A percentile compares a stretch with the other conserved stretches of the same genome.
Conservation (phyloP, 2,113 vertebrate species). For the Crotalus horridus region DNA sequence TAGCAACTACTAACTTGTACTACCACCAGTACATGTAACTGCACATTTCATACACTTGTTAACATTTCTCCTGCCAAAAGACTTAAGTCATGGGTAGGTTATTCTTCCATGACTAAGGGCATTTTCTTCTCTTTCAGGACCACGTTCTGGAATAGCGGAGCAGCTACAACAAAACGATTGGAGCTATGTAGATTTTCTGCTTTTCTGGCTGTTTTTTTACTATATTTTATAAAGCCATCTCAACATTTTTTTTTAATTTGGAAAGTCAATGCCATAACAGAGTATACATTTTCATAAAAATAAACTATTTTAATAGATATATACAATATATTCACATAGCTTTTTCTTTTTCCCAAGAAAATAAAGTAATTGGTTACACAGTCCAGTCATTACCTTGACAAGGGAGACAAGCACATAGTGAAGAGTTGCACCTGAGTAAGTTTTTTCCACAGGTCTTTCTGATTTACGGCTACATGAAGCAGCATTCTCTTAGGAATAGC, state of each 20-base stretch:
- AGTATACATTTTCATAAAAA: slow-evolving; percentile 67
- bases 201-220: neutral
- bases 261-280: slow-evolving; percentile 34
- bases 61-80: neutral
- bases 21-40: neutral
- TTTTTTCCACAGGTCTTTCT: slow-evolving; percentile 55
- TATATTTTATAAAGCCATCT: neutral
- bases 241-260: slow-evolving; percentile 1
- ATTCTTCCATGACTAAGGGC: neutral
- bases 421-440: slow-evolving; percentile 43
- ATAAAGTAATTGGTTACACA: slow-evolving; percentile 41
- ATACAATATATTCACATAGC: slow-evolving; percentile 69
- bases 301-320: slow-evolving; percentile 73
- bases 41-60: neutral
- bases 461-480: slow-evolving; percentile 61
- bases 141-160: neutral
- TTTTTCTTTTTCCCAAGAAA: slow-evolving; percentile 32
- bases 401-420: slow-evolving; percentile 43
- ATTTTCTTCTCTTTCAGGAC: neutral
- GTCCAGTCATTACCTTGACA: slow-evolving; percentile 61
- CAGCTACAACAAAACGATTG: neutral
- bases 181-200: neutral
- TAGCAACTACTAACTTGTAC: neutral
- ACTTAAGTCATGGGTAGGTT: neutral
- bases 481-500: slow-evolving; percentile 45